phyloP scores from a whole-genome alignment of 2,888 invertebrate species.

The Tenthredo scrophulariae region DNA sequence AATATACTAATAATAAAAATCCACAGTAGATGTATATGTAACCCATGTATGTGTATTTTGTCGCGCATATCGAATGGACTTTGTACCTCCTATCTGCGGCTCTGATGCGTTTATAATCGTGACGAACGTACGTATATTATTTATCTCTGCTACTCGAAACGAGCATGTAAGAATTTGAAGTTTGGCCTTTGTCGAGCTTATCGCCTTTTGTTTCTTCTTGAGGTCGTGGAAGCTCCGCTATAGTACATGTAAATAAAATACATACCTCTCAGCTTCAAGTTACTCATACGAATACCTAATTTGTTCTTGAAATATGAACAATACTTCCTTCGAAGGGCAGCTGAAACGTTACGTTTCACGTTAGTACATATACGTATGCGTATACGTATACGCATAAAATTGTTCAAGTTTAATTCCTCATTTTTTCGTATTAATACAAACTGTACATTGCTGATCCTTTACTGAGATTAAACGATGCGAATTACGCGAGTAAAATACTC shows the following conservation, averaged over 20 bases:
- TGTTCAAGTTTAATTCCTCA: not conserved
- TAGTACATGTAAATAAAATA: not conserved
- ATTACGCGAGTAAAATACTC: not conserved
- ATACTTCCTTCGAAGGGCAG: not conserved
- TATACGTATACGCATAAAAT: not conserved
- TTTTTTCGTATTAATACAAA: not conserved
- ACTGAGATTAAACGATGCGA: not conserved
- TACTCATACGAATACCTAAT: not conserved
- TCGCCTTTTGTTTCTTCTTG: constrained; percentile 39
- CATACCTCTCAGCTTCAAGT: not conserved
- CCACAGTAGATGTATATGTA: not conserved
- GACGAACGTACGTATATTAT: constrained; percentile 48
- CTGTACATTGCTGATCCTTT: not conserved
- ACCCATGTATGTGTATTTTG: not conserved
- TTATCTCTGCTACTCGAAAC: constrained; percentile 43
- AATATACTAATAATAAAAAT: not conserved
- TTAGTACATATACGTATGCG: not conserved
- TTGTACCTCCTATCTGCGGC: constrained; percentile 20
- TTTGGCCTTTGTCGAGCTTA: constrained; percentile 42
- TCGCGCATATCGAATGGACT: constrained; percentile 32
- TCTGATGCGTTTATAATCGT: constrained; percentile 5
- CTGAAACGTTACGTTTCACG: not conserved
- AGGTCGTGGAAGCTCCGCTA: constrained; percentile 7
- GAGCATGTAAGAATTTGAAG: constrained; percentile 23
- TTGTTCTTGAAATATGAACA: not conserved